phyloP scores from a whole-genome alignment of 2,797 vertebrate species.

The Spizella passerina region DNA sequence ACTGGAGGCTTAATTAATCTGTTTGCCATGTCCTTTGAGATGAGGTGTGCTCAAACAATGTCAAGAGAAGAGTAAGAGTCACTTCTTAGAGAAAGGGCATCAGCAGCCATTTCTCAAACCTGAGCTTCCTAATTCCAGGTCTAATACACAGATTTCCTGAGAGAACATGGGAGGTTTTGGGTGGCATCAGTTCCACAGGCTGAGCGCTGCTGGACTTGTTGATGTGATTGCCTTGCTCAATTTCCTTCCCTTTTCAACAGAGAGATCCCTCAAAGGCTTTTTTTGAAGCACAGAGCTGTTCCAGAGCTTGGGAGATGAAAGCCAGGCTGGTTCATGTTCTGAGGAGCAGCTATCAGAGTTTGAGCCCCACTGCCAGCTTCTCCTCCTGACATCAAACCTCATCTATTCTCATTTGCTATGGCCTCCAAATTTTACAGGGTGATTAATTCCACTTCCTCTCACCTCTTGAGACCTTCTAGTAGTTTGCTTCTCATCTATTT shows the following conservation, averaged over 20 bases:
- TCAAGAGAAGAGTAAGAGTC: background rate
- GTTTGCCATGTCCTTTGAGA: background rate
- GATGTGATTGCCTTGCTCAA: background rate
- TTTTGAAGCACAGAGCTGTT: background rate
- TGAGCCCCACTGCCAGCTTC: background rate
- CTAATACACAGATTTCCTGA: accelerated
- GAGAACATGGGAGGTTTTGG: background rate
- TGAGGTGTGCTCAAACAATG: background rate
- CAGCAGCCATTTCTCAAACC: background rate
- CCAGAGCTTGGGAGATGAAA: background rate
- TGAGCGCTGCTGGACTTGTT: background rate
- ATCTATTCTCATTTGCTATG: background rate
- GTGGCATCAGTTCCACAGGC: background rate
- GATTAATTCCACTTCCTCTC: background rate
- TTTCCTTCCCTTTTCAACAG: background rate
- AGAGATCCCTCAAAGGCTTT: background rate
- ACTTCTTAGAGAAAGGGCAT: background rate
- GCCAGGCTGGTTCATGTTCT: background rate
- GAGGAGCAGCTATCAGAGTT: background rate
- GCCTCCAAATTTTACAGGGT: constrained; percentile 1
- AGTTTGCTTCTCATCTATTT: background rate
- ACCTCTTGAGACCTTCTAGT: background rate
- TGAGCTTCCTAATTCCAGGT: background rate
- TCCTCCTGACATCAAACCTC: constrained; percentile 4
- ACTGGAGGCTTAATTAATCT: background rate